A percentile compares a stretch with the other conserved stretches of the same genome.
Conservation (phyloP, 2,113 vertebrate genomes). For the Limnothrissa miodon region DNA sequence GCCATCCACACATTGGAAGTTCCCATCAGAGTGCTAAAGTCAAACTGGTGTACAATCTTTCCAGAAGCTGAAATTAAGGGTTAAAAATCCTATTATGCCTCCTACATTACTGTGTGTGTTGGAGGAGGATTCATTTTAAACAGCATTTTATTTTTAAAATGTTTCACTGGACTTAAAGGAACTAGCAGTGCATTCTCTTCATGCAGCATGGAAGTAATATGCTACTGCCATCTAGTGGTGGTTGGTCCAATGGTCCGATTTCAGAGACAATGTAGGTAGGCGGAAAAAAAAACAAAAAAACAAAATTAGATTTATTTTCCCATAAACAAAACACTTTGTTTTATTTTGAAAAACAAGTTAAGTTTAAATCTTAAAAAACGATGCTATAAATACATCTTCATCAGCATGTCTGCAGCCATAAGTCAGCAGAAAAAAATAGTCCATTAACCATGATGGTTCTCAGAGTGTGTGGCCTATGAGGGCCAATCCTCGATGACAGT, state of each 20-base stretch:
- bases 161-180: neutral
- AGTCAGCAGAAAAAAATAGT: neutral
- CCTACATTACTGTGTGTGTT: neutral
- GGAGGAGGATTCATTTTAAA: neutral
- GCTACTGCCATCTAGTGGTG: constrained; percentile 69
- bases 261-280: no score
- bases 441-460: neutral
- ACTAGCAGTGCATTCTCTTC: neutral
- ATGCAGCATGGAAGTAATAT: constrained; percentile 38
- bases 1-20: neutral
- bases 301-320: neutral
- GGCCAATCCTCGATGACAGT: neutral
- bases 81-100: neutral
- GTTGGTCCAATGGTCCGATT: neutral
- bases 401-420: neutral
- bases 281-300: neutral
- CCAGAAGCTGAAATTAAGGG: neutral
- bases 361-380: neutral
- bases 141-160: neutral
- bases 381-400: neutral
- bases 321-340: neutral
- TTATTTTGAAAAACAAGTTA: neutral
- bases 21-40: neutral
- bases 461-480: neutral
- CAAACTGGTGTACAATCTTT: neutral